Percentiles rank a stretch among this genome's conserved stretches.
Evolutionary conservation across 2,888 invertebrate genomes (phyloP).

Genomic region (Frankliniella fusca): DNA sequence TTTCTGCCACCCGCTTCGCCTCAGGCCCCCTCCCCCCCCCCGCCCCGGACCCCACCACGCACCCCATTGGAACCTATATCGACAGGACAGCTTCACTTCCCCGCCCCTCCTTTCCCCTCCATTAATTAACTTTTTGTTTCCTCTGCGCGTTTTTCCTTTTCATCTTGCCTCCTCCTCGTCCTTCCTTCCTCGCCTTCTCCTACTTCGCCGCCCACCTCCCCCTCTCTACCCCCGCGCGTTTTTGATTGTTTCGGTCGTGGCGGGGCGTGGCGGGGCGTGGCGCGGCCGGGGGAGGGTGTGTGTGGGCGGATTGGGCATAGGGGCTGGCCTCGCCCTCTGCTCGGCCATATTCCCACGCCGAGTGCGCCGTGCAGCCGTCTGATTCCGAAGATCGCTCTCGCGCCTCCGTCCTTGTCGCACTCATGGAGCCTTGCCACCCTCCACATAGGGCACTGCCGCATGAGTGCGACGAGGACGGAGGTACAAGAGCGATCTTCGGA

Average conservation of each 20-base stretch:
- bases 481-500: too few species aligned
- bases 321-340: not conserved
- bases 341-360: not conserved
- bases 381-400: too few species aligned
- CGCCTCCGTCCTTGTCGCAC: too few species aligned
- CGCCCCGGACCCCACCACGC: not conserved
- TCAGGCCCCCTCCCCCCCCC: too few species aligned
- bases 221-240: not conserved
- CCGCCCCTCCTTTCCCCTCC: not conserved
- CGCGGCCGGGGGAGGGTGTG: not conserved
- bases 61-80: not conserved
- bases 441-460: too few species aligned
- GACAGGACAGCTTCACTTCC: not conserved
- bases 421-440: too few species aligned
- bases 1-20: too few species aligned
- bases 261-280: not conserved
- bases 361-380: not conserved
- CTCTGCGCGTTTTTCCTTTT: conserved; percentile 17
- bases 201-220: not conserved
- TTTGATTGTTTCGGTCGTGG: conserved; percentile 8
- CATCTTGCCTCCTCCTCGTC: not conserved
- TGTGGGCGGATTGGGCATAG: not conserved
- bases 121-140: conserved; percentile 25
- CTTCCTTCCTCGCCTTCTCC: not conserved
- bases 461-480: too few species aligned